Percentiles rank a stretch among this genome's conserved stretches.
Evolutionary conservation across 2,113 vertebrate species (phyloP).

Genomic region (Brachionichthys hirsutus): DNA sequence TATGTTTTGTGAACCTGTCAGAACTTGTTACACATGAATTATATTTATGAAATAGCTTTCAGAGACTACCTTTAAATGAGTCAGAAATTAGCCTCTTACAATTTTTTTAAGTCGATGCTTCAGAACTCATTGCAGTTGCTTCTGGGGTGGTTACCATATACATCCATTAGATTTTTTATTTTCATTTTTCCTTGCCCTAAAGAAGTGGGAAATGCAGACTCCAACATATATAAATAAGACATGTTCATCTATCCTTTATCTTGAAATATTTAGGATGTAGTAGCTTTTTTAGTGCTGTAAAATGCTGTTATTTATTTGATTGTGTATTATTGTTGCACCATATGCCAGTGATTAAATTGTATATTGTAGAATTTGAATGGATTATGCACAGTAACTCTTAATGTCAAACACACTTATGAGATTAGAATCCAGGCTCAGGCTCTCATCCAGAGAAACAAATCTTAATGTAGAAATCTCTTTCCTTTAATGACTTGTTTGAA

Average conservation of each 20-base stretch:
- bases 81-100: conserved; percentile 36
- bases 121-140: conserved; percentile 17
- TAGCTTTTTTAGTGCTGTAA: neutral
- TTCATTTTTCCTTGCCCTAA: too few species aligned
- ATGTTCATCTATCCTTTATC: too few species aligned
- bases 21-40: conserved; percentile 43
- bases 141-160: conserved; percentile 2
- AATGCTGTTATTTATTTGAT: neutral
- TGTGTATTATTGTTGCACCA: neutral
- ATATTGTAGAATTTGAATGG: neutral
- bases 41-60: conserved; percentile 14
- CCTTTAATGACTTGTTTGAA: conserved; percentile 6
- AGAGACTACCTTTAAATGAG: conserved; percentile 18
- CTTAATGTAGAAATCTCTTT: neutral
- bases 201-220: too few species aligned
- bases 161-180: neutral
- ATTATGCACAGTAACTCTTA: conserved; percentile 9
- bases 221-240: too few species aligned
- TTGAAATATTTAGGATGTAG: too few species aligned
- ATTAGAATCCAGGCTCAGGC: conserved; percentile 16
- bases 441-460: conserved; percentile 7
- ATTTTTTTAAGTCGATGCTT: conserved; percentile 50
- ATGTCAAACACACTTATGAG: conserved; percentile 11
- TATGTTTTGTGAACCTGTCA: conserved; percentile 22
- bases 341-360: neutral